These are phyloP conservation scores for Ibidorhyncha struthersii DNA, from an alignment of 2,113 vertebrate species.

Conservation along the genomic window DNA sequence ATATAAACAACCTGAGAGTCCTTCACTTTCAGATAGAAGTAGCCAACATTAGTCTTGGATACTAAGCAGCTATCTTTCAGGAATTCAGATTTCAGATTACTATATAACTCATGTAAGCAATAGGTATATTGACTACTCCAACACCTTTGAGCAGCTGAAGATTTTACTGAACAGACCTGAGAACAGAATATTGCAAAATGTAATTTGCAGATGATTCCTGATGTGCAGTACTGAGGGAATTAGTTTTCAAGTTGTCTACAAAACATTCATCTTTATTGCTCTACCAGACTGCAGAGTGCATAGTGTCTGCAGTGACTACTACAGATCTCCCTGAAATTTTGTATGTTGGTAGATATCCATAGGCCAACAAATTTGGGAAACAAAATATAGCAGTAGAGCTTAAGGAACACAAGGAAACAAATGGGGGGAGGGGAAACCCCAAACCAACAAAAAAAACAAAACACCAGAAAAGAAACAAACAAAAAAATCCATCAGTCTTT, in stretches of 20 bases:
- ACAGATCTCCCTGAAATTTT: not conserved
- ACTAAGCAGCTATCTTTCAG: not conserved
- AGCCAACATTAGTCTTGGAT: not conserved
- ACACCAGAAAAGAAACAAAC: not conserved
- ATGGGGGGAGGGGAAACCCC: accelerated
- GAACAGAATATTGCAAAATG: not conserved
- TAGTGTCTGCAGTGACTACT: not conserved
- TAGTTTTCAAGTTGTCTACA: not conserved
- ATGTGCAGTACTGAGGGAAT: not conserved
- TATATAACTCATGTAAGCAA: not conserved
- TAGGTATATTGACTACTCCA: not conserved
- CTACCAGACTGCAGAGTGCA: not conserved
- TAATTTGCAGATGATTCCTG: not conserved
- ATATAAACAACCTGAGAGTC: not conserved
- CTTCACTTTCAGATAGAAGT: not conserved
- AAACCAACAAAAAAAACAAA: not conserved
- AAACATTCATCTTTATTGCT: not conserved
- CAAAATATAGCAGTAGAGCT: not conserved
- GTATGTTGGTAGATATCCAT: not conserved
- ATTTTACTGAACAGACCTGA: not conserved
- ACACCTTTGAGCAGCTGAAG: not conserved
- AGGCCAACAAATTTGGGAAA: not conserved
- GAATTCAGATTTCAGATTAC: not conserved
- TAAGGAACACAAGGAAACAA: not conserved
- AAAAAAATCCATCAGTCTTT: not conserved